Evolutionary conservation across 2,888 invertebrate genomes (phyloP).

Genomic region (Cenopis cana): DNA sequence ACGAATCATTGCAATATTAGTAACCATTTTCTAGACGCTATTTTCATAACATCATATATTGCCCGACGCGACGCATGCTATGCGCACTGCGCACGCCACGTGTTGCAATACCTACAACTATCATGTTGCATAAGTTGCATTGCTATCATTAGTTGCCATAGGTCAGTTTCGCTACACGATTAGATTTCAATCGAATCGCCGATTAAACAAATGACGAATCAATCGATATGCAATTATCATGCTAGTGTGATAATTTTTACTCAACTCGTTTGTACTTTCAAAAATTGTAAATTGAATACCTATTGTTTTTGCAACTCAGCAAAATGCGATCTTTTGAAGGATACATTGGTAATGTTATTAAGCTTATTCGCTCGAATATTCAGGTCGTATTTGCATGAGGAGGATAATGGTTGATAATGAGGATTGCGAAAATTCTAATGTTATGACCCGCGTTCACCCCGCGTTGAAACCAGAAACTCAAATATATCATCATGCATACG

Average conservation of each 20-base stretch:
- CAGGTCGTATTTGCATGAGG: slow-evolving; percentile 33
- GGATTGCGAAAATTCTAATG: slow-evolving; percentile 24
- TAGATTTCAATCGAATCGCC: slow-evolving; percentile 66
- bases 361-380: neutral
- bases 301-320: neutral
- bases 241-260: neutral
- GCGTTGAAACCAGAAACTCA: slow-evolving; percentile 20
- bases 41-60: slow-evolving; percentile 22
- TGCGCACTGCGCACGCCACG: slow-evolving; percentile 63
- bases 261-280: neutral
- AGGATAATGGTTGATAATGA: slow-evolving; percentile 7
- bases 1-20: neutral
- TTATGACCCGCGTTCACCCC: slow-evolving; percentile 24
- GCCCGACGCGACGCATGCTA: slow-evolving; percentile 13
- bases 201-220: slow-evolving; percentile 29
- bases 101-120: slow-evolving; percentile 65
- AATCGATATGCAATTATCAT: slow-evolving; percentile 17
- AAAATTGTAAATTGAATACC: neutral
- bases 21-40: slow-evolving; percentile 13
- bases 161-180: slow-evolving; percentile 77
- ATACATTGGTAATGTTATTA: neutral
- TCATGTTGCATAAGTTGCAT: slow-evolving; percentile 61
- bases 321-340: neutral
- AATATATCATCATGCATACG: slow-evolving; percentile 11
- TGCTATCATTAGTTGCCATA: slow-evolving; percentile 70